Evolutionary conservation across 2,113 vertebrate genomes (phyloP), one percentile per base, ranked within the genome.

Genomic region (Gymnogyps californianus): DNA sequence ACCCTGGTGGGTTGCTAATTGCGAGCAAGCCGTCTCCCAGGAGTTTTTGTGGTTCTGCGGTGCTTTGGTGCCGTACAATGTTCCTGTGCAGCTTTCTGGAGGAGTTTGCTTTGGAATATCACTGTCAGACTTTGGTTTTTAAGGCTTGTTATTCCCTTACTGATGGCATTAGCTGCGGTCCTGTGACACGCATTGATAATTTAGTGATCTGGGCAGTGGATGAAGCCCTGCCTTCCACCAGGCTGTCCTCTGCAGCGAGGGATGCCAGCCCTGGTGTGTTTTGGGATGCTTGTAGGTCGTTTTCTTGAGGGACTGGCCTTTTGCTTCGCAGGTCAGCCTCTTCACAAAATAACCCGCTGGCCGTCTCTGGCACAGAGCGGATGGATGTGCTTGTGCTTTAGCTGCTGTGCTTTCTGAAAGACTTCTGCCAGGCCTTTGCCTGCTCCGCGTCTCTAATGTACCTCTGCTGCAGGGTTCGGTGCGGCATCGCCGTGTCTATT

Each of bases 141-240:
- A 26, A 67, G 61, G 10, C 16, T 79, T 6, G 0, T 46, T 59
- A 3, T 21, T 54, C 25, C 24, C 34, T 80, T 24, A 10, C 10
- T 36, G 86, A 16, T 51, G 38, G 36, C 42, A 21, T n/a, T 49
- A 51, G 62, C 67, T n/a, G 64, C 3, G 6, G 2, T 47, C 55
- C 54, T 28, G 58, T 0, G 2, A 14, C 29, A 13, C 1, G 8
- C 11, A 2, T 25, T 38, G 54, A 13, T 62, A 21, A 19, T 7
- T 66, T 13, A 12, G n/a, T 21, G 36, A 16, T 38, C 7, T 76
- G 57, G 61, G 54, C 31, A 67, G 61, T 1, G 54, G 42, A 7
- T 71, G 64, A 52, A 75, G 55, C n/a, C 5, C 40, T 69, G 54
- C 19, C 40, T 55, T 28, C 42, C 14, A 13, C 52, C 36, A 22